Evolutionary conservation across 30 jellyfish, hydroid and myxozoan species (phyloP).

Genomic region (Aurelia aurita): DNA sequence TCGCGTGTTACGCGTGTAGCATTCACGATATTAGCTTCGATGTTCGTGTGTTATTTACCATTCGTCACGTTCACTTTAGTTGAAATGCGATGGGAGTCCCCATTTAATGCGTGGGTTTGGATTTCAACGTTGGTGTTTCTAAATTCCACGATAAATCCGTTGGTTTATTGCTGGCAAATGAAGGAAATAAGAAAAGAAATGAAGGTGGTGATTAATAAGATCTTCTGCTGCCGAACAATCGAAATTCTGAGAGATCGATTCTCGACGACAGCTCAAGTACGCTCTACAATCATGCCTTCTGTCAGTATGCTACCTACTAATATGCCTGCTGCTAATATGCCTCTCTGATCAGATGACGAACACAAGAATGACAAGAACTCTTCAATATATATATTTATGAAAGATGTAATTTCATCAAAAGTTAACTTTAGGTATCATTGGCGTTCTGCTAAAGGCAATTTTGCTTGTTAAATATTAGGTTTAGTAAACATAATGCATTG

Average conservation of each 20-base stretch:
- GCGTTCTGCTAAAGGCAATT: too few relatives aligned
- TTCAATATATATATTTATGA: too few relatives aligned
- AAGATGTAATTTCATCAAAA: too few relatives aligned
- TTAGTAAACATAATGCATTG: too few relatives aligned
- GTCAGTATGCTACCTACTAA: too few relatives aligned
- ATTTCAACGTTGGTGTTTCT: slow-evolving; percentile 45
- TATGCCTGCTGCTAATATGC: too few relatives aligned
- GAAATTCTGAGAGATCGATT: slow-evolving; percentile 8
- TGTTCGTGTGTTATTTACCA: slow-evolving; percentile 53
- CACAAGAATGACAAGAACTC: too few relatives aligned
- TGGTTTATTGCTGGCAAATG: slow-evolving; percentile 46
- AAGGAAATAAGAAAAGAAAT: slow-evolving; percentile 40
- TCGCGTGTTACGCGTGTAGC: slow-evolving; percentile 53
- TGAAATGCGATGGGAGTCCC: slow-evolving; percentile 14
- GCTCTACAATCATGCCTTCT: too few relatives aligned
- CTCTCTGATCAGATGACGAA: too few relatives aligned
- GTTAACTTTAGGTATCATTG: too few relatives aligned
- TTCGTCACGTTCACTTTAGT: slow-evolving; percentile 27
- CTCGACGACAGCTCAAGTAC: background rate
- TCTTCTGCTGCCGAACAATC: slow-evolving; percentile 41
- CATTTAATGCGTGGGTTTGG: slow-evolving; percentile 65
- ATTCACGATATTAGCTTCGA: slow-evolving; percentile 37
- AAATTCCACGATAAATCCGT: slow-evolving; percentile 25
- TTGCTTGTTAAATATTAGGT: too few relatives aligned
- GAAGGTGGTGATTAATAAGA: slow-evolving; percentile 1